Percentiles rank a stretch among this genome's conserved stretches.
These are phyloP conservation scores for Tuberolachnus salignus DNA, from an alignment of 2,888 invertebrate genomes.

Conservation along the genomic window DNA sequence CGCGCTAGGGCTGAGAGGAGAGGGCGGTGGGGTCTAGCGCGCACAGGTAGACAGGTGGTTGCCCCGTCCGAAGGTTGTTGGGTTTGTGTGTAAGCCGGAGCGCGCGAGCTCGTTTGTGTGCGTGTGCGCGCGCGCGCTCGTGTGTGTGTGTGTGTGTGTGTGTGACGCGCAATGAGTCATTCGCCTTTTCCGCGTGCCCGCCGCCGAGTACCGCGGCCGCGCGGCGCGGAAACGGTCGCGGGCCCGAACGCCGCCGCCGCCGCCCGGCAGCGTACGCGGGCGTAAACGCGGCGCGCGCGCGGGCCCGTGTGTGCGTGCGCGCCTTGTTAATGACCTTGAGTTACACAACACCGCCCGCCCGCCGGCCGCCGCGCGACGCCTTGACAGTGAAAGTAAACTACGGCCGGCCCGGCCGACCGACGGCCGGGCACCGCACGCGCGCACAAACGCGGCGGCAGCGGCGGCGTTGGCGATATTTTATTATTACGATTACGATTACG, in stretches of 20 bases:
- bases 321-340: constrained; percentile 58
- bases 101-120: not conserved
- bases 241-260: not conserved
- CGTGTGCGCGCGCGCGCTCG: not conserved
- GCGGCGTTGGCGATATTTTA: not conserved
- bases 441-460: not conserved
- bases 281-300: constrained; percentile 57
- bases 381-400: constrained; percentile 56
- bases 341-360: constrained; percentile 50
- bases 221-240: not conserved
- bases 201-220: not conserved
- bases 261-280: constrained; percentile 18
- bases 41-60: constrained; percentile 53
- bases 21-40: not conserved
- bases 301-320: constrained; percentile 58
- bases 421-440: constrained; percentile 27
- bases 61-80: constrained; percentile 56
- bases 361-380: constrained; percentile 38
- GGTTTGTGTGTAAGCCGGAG: not conserved
- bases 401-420: constrained; percentile 10
- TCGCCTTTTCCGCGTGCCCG: constrained; percentile 54
- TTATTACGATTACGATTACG: not conserved
- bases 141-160: constrained; percentile 9
- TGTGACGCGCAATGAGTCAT: constrained; percentile 49
- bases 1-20: not conserved